phyloP scores from a whole-genome alignment of 1,140 invertebrate genomes.

The Mactra quadrangularis region DNA sequence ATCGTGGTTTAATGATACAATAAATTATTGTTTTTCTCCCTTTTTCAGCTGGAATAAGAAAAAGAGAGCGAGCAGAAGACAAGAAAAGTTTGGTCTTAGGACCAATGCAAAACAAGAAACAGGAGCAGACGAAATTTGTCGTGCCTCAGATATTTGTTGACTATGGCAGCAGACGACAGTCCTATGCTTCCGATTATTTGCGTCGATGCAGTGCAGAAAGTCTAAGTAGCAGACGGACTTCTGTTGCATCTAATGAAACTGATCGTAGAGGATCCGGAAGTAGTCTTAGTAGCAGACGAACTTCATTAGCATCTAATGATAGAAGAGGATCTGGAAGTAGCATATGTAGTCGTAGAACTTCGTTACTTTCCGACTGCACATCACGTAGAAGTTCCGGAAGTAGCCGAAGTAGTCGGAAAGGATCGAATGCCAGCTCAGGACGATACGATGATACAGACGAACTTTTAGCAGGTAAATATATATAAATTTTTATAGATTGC shows the following conservation, averaged over 20 bases:
- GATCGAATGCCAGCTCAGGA: slow-evolving; percentile 70
- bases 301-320: slow-evolving; percentile 70
- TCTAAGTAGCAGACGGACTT: slow-evolving; percentile 65
- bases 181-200: slow-evolving; percentile 70
- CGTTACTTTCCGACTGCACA: slow-evolving; percentile 73
- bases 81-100: slow-evolving; percentile 74
- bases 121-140: slow-evolving; percentile 74
- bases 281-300: slow-evolving; percentile 72
- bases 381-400: slow-evolving; percentile 65
- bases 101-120: slow-evolving; percentile 69
- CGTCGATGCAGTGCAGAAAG: slow-evolving; percentile 58
- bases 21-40: too few species aligned
- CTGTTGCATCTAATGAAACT: slow-evolving; percentile 51
- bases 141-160: slow-evolving; percentile 78
- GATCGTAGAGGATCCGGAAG: slow-evolving; percentile 72
- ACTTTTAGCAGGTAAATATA: slow-evolving; percentile 68
- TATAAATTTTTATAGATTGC: too few species aligned
- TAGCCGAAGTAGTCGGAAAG: slow-evolving; percentile 71
- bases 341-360: slow-evolving; percentile 72
- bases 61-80: slow-evolving; percentile 65
- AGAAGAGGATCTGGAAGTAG: slow-evolving; percentile 72
- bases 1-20: too few species aligned
- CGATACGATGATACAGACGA: slow-evolving; percentile 73
- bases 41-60: slow-evolving; percentile 49
- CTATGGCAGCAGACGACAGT: slow-evolving; percentile 74